Conservation (phyloP, 2,113 vertebrate genomes). For the Zapornia atra region DNA sequence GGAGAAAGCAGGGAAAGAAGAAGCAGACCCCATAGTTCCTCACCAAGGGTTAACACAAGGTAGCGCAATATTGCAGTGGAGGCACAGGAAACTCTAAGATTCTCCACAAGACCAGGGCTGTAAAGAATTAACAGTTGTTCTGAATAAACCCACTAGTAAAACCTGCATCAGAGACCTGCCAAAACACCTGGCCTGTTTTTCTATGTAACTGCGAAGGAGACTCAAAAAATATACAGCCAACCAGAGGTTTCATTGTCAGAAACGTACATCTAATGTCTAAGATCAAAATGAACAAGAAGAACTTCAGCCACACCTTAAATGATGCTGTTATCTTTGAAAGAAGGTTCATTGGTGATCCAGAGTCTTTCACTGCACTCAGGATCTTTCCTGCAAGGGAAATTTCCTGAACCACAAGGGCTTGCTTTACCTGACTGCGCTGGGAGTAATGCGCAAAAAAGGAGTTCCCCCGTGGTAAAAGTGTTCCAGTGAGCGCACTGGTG, state of each 20-base stretch:
- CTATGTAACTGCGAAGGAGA: neutral
- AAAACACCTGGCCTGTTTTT: slow-evolving; percentile 11
- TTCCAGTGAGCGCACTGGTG: neutral
- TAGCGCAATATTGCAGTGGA: slow-evolving; percentile 13
- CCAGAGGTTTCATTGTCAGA: neutral
- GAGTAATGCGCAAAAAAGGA: neutral
- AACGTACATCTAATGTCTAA: neutral
- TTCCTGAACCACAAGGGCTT: neutral
- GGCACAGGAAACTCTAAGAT: neutral
- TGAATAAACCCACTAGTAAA: slow-evolving; percentile 40
- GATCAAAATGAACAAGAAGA: neutral
- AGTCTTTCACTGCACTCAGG: neutral
- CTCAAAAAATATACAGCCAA: slow-evolving; percentile 5
- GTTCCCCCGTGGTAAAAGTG: slow-evolving; percentile 2
- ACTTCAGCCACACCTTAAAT: neutral
- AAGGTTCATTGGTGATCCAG: neutral
- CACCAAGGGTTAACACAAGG: neutral
- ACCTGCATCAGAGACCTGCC: slow-evolving; percentile 17
- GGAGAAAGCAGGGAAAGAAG: neutral
- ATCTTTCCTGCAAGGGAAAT: neutral
- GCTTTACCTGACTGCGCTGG: neutral
- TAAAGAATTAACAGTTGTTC: neutral
- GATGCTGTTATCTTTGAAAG: neutral
- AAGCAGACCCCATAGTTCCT: neutral
- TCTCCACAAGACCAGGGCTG: neutral